phyloP scores from a whole-genome alignment of 2,888 invertebrate species.

The Fragum sueziense region DNA sequence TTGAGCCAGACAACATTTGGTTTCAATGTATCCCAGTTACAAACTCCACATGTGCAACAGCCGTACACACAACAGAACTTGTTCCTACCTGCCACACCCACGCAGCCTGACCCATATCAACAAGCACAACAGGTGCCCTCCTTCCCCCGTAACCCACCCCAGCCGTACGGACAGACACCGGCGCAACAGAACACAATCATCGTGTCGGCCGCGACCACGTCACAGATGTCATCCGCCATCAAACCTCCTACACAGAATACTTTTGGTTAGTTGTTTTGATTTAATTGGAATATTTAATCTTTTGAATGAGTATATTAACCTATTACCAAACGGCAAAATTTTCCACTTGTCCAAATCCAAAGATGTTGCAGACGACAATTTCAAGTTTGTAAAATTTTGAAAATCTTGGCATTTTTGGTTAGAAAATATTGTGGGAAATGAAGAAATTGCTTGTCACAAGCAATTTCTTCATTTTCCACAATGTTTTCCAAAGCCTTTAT shows the following conservation, averaged over 20 bases:
- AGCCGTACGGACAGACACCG: slow-evolving; percentile 79
- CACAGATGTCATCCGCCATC: slow-evolving; percentile 94
- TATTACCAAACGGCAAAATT: too few relatives aligned
- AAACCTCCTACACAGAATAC: slow-evolving; percentile 83
- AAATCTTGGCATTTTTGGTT: too few relatives aligned
- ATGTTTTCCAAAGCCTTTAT: too few relatives aligned
- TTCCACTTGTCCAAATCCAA: too few relatives aligned
- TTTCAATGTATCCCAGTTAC: slow-evolving; percentile 84
- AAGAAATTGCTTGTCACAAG: too few relatives aligned
- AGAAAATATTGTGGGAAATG: too few relatives aligned
- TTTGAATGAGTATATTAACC: too few relatives aligned
- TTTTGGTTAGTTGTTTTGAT: slow-evolving; percentile 71
- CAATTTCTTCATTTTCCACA: too few relatives aligned
- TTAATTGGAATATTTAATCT: too few relatives aligned
- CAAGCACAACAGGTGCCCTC: slow-evolving; percentile 61
- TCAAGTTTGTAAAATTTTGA: too few relatives aligned
- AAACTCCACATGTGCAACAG: slow-evolving; percentile 72
- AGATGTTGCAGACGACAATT: too few relatives aligned
- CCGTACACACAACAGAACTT: slow-evolving; percentile 81
- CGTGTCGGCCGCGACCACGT: slow-evolving; percentile 91
- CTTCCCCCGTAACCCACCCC: slow-evolving; percentile 61
- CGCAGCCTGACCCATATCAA: slow-evolving; percentile 80
- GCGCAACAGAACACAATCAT: slow-evolving; percentile 93
- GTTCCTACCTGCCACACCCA: slow-evolving; percentile 86
- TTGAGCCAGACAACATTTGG: slow-evolving; percentile 81